These are phyloP conservation scores for Mallotus villosus DNA, from an alignment of 2,797 vertebrate species.

Conservation along the genomic window DNA sequence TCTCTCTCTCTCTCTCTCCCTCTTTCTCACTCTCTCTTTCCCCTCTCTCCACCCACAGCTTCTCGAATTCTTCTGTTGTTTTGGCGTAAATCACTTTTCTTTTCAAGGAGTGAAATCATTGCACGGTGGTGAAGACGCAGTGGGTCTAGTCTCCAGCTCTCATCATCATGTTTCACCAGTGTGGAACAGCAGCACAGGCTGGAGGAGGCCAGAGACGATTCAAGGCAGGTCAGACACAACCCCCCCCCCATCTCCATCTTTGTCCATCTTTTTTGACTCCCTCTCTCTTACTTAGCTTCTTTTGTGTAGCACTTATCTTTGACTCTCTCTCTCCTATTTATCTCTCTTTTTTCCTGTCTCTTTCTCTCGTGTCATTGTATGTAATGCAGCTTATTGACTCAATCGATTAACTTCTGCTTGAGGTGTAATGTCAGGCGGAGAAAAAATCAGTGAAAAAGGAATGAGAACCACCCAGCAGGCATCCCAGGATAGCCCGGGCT, in stretches of 20 bases:
- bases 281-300: constrained; percentile 6
- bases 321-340: not conserved
- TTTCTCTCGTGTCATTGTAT: constrained; percentile 15
- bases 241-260: not conserved
- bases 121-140: constrained; percentile 27
- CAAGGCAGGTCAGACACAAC: not conserved
- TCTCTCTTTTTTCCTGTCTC: not conserved
- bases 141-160: constrained; percentile 36
- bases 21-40: too few relatives aligned
- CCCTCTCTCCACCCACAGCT: not conserved
- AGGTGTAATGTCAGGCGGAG: constrained; percentile 3
- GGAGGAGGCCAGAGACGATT: not conserved
- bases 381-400: constrained; percentile 33
- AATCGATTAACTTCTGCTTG: constrained; percentile 47
- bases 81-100: constrained; percentile 29
- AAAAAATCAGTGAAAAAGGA: too few relatives aligned
- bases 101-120: constrained; percentile 46
- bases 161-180: constrained; percentile 29
- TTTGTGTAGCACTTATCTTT: constrained; percentile 5
- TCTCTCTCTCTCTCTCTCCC: not conserved
- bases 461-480: not conserved
- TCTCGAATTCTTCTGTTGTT: not conserved
- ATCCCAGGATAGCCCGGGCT: too few relatives aligned
- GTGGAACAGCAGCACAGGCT: not conserved
- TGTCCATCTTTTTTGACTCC: constrained; percentile 17